Percentiles rank a stretch among this genome's conserved stretches.
Conservation (phyloP, 2,797 vertebrate species). For the Loris lydekkerianus region DNA sequence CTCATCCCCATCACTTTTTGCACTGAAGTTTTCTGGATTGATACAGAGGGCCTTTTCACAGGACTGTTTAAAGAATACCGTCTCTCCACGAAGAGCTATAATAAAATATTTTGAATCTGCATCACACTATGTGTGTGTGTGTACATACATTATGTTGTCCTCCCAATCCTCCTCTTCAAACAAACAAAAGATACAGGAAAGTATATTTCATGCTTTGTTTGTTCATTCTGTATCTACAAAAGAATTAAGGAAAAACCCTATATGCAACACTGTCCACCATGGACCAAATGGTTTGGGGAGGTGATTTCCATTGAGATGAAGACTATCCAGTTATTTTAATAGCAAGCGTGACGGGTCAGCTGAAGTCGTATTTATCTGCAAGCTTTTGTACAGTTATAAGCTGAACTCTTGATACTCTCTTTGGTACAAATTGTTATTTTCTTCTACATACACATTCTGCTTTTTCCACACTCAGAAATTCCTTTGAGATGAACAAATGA, state of each 20-base stretch:
- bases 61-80: not conserved
- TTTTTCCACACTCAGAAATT: conserved; percentile 47
- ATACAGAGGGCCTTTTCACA: not conserved
- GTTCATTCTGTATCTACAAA: not conserved
- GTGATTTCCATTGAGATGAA: not conserved
- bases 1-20: not conserved
- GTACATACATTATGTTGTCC: not conserved
- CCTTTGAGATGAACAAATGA: conserved; percentile 68
- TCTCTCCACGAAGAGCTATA: not conserved
- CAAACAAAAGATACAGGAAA: not conserved
- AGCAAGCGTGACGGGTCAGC: not conserved
- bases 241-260: not conserved
- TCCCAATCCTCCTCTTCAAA: not conserved
- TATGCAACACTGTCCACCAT: not conserved
- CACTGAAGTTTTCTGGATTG: not conserved
- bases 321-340: not conserved
- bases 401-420: conserved; percentile 66
- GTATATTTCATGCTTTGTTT: not conserved
- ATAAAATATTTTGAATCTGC: not conserved
- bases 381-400: conserved; percentile 14
- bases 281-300: not conserved
- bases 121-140: not conserved
- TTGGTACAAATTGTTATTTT: conserved; percentile 45
- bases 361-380: not conserved
- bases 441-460: conserved; percentile 34